These are phyloP conservation scores for Andrena minutula DNA, from an alignment of 2,888 invertebrate genomes.

Conservation along the genomic window DNA sequence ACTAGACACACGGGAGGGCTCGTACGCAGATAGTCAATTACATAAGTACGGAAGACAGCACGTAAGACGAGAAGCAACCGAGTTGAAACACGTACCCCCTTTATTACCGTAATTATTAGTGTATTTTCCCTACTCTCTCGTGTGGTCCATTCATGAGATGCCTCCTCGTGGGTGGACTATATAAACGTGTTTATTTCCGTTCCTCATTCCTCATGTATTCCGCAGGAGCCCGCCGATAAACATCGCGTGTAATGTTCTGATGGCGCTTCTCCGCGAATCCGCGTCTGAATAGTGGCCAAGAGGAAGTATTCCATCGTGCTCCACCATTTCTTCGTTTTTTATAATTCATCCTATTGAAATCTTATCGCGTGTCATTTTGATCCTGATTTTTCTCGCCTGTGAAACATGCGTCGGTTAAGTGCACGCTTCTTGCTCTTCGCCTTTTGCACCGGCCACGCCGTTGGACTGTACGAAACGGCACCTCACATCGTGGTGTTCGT, in stretches of 20 bases:
- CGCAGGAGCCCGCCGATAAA: slow-evolving; percentile 69
- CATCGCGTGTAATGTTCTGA: slow-evolving; percentile 62
- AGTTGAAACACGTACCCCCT: slow-evolving; percentile 73
- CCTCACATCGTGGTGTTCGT: slow-evolving; percentile 87
- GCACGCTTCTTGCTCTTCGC: slow-evolving; percentile 36
- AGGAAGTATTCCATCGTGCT: slow-evolving; percentile 16
- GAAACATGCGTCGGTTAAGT: slow-evolving; percentile 50
- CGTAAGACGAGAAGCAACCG: slow-evolving; percentile 73
- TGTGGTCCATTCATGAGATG: slow-evolving; percentile 74
- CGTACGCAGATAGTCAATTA: slow-evolving; percentile 67
- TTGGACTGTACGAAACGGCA: slow-evolving; percentile 76
- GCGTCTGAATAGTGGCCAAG: slow-evolving; percentile 41
- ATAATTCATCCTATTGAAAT: neutral
- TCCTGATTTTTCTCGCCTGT: neutral
- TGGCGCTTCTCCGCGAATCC: slow-evolving; percentile 2
- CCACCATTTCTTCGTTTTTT: neutral
- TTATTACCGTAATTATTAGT: slow-evolving; percentile 76
- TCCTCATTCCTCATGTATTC: slow-evolving; percentile 59
- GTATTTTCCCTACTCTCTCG: slow-evolving; percentile 66
- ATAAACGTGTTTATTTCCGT: slow-evolving; percentile 74
- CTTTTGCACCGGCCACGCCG: slow-evolving; percentile 40
- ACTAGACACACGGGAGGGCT: neutral
- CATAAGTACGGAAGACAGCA: slow-evolving; percentile 70
- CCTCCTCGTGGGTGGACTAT: slow-evolving; percentile 76
- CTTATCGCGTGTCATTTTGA: neutral